Percentiles rank a stretch among this genome's conserved stretches.
These are phyloP conservation scores for Cryptocheilus praepositus DNA, from an alignment of 2,888 invertebrate species.

Conservation along the genomic window DNA sequence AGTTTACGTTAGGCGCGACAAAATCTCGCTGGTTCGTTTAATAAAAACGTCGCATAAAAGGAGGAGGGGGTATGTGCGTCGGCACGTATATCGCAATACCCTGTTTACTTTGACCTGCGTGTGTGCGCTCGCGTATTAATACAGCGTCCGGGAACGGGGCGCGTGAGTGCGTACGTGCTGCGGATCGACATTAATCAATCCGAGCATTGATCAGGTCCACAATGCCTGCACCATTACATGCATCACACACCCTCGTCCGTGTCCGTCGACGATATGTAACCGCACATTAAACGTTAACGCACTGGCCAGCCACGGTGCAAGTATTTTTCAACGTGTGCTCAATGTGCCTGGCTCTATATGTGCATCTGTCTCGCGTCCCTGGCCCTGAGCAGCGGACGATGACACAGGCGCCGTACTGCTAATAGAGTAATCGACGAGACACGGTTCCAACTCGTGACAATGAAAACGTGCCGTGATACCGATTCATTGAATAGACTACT, in stretches of 20 bases:
- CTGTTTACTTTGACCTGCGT: not conserved
- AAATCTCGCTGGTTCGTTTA: too few relatives aligned
- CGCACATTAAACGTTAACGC: conserved; percentile 43
- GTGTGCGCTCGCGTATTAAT: conserved; percentile 15
- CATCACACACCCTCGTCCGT: conserved; percentile 31
- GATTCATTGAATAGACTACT: conserved; percentile 3
- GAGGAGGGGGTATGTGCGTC: too few relatives aligned
- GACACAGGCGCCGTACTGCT: conserved; percentile 12
- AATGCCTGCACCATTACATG: conserved; percentile 54
- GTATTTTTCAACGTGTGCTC: conserved; percentile 41
- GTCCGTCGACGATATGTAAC: conserved; percentile 8
- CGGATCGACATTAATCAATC: conserved; percentile 62
- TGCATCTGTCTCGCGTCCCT: too few relatives aligned
- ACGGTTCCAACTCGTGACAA: conserved; percentile 16
- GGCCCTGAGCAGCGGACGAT: too few relatives aligned
- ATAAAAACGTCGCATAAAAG: too few relatives aligned
- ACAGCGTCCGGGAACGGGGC: conserved; percentile 18
- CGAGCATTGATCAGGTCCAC: conserved; percentile 61
- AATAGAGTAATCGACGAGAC: conserved; percentile 47
- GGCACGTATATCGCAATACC: not conserved
- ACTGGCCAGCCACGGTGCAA: conserved; percentile 32
- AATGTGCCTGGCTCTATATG: too few relatives aligned
- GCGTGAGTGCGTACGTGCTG: conserved; percentile 37
- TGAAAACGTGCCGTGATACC: conserved; percentile 23
- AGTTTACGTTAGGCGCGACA: too few relatives aligned